Percentiles rank a stretch among this genome's conserved stretches.
Evolutionary conservation across 2,888 invertebrate genomes (phyloP).

Genomic region (Perithous albicinctus): DNA sequence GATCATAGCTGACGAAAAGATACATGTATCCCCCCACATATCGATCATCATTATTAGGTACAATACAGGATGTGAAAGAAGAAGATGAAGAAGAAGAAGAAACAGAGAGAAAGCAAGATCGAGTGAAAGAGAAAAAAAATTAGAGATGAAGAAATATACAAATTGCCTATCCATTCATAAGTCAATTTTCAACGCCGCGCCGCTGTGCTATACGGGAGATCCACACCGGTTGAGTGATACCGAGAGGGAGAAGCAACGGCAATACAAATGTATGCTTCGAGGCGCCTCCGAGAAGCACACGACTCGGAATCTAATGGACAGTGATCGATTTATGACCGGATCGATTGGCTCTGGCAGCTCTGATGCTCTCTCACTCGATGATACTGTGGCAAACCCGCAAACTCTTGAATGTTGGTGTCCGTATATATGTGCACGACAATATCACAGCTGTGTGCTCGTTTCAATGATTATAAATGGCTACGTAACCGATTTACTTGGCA

Average conservation of each 20-base stretch:
- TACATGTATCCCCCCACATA: background rate
- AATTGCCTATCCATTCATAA: slow-evolving; percentile 62
- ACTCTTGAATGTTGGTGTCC: background rate
- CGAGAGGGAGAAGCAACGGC: slow-evolving; percentile 44
- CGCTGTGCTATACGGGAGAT: slow-evolving; percentile 37
- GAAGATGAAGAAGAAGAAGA: slow-evolving; percentile 53
- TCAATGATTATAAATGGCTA: slow-evolving; percentile 44
- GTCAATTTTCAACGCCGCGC: slow-evolving; percentile 57
- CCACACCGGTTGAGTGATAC: slow-evolving; percentile 54
- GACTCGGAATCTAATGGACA: slow-evolving; percentile 70
- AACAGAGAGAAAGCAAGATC: background rate
- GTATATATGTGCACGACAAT: slow-evolving; percentile 1
- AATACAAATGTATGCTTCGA: slow-evolving; percentile 67
- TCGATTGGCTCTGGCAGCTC: slow-evolving; percentile 68
- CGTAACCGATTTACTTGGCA: slow-evolving; percentile 31
- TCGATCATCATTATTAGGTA: slow-evolving; percentile 42
- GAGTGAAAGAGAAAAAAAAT: slow-evolving; percentile 18
- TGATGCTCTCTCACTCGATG: slow-evolving; percentile 48
- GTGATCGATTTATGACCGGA: slow-evolving; percentile 70
- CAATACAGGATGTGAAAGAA: slow-evolving; percentile 23
- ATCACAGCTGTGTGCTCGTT: slow-evolving; percentile 23
- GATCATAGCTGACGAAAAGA: slow-evolving; percentile 20
- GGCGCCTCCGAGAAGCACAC: slow-evolving; percentile 63
- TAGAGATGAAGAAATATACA: slow-evolving; percentile 56
- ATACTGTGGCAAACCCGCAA: background rate